Base-by-base conservation (phyloP, 2,797 vertebrate species). In the Dallia pectoralis region DNA sequence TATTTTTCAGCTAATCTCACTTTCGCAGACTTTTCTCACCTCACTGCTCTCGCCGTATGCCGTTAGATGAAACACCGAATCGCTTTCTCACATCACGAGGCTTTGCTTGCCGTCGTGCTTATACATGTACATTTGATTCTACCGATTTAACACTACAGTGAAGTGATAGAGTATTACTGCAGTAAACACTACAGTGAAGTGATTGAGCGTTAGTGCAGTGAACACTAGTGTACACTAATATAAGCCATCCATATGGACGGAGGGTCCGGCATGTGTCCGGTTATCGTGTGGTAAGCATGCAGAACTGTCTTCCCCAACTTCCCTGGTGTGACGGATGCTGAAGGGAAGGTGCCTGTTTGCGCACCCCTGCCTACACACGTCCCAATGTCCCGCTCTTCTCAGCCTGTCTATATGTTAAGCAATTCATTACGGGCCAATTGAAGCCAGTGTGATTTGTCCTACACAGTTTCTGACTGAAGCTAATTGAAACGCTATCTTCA, bases 341-440 rank as follows among this genome's bases (percentile, higher is more conserved):
- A 62, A 36, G 22, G 27, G 51, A 53, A 1, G 15, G 25, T 11
- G 44, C 18, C 27, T 49, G 29, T 74, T 74, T 44, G 47, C 33
- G 67, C 32, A 30, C 66, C 66, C 69, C 59, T 32, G 63, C 65
- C 61, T 53, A 56, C 7, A 0, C 4, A 56, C 18, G 5, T 0
- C 75, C 44, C 44, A 5, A 65, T 36, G 63, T 9, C 63, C 63
- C 69, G 63, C 63, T 71, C 69, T 25, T 71, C 69, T 25, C 47
- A 68, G 27, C 29, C 47, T 18, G 49, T 80, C 72, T 72, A 22
- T 70, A 78, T 79, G 71, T 80, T 72, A 76, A 86, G 69, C 64
- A 72, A 63, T 79, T 85, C 72, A 86, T 86, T 81, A 80, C 51
- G 63, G 63, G 72, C 79, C 68, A 72, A 61, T 79, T 84, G 61